Evolutionary conservation across 2,113 vertebrate genomes (phyloP), one percentile per base, ranked within the genome.

Genomic region (Pedionomus torquatus): DNA sequence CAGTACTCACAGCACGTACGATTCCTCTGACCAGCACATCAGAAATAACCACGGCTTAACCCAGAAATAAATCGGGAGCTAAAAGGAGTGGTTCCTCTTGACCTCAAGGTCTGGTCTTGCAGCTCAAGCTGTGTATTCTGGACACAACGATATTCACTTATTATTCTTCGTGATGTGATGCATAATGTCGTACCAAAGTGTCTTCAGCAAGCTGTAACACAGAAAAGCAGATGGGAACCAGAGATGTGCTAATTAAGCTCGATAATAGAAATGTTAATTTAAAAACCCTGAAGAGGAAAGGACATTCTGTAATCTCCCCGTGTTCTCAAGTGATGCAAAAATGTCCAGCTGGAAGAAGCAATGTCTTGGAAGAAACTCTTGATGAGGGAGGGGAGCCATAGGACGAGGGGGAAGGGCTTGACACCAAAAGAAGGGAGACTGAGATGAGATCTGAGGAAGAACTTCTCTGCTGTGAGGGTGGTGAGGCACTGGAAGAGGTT

Each of bases 261-360:
- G 49, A 83, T 97, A 92, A 97, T 95, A 90, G 94, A 96, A 96
- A 95, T 63, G 95, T 96, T 97, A 96, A 97, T 97, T 97, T 95
- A 96, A 95, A 93, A 95, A 89, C 68, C 86, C 91, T 37, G 25
- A 95, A 96, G 94, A 96, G 91, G 93, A 87, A 78, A 92, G 95
- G 96, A 95, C 95, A 55, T 30, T 74, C n/a, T 80, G 83, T 74
- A 80, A 55, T 93, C 76, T 94, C 70, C 70, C 5, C 51, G 83
- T 54, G 71, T 68, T 93, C 83, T 69, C 75, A 9, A 88, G 86
- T 17, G 24, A 30, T 10, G 58, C 37, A 65, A 30, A 68, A 83
- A 25, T 4, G 70, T 44, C 44, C 94, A 69, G 48, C 64, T 72
- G 88, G 70, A 83, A 39, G 75, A 65, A 44, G 43, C 13, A 46